Conservation (phyloP, 2,113 vertebrate species). For the Hiodon tergisus region DNA sequence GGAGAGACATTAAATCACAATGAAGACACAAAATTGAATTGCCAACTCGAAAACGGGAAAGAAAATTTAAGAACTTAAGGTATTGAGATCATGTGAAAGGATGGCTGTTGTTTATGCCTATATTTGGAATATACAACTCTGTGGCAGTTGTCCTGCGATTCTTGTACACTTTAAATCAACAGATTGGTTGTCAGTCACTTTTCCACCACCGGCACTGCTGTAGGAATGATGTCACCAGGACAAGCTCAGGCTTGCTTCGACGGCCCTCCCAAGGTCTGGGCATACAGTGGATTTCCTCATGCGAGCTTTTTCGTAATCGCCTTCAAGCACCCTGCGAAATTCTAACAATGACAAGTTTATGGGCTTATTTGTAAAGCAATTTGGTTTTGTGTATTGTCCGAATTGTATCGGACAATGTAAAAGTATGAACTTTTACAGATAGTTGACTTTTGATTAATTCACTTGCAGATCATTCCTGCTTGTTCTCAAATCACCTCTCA, state of each 20-base stretch:
- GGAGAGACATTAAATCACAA: too few relatives aligned
- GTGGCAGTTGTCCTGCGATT: too few relatives aligned
- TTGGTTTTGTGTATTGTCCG: constrained; percentile 1
- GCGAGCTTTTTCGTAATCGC: constrained; percentile 53
- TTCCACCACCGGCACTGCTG: constrained; percentile 33
- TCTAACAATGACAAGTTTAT: constrained; percentile 50
- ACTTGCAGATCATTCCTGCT: neutral
- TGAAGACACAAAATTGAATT: too few relatives aligned
- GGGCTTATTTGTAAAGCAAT: constrained; percentile 51
- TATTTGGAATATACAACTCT: too few relatives aligned
- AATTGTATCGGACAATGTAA: constrained; percentile 35
- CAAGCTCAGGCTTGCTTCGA: constrained; percentile 56
- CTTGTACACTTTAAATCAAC: too few relatives aligned
- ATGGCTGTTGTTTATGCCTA: too few relatives aligned
- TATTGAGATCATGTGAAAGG: too few relatives aligned
- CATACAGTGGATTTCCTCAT: constrained; percentile 23
- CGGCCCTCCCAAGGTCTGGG: constrained; percentile 62
- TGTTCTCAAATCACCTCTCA: neutral
- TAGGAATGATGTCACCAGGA: constrained; percentile 41
- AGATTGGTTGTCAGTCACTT: neutral
- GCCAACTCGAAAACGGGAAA: too few relatives aligned
- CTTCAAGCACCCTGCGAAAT: constrained; percentile 52
- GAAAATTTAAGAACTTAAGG: too few relatives aligned
- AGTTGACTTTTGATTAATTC: constrained; percentile 39
- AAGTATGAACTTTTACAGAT: constrained; percentile 32